Conservation (phyloP, 1,140 invertebrate species). For the Lepidurus apus region DNA sequence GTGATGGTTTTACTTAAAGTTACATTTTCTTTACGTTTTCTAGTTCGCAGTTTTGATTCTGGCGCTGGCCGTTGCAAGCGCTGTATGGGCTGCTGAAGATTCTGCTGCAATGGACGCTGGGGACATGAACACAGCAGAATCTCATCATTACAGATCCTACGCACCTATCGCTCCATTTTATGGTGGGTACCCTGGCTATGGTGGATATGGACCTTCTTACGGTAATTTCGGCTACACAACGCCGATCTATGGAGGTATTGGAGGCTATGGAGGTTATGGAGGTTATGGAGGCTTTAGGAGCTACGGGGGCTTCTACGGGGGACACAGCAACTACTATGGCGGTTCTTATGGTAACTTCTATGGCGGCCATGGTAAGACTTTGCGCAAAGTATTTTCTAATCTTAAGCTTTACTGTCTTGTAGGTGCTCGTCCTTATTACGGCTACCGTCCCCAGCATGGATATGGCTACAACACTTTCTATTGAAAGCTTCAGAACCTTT, state of each 20-base stretch:
- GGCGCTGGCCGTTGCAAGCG: neutral
- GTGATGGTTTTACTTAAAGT: neutral
- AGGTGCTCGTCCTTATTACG: neutral
- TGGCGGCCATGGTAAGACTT: neutral
- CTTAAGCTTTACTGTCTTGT: neutral
- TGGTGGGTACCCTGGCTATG: conserved; percentile 5
- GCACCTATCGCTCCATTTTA: neutral
- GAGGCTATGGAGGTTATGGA: neutral
- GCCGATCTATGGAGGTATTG: neutral
- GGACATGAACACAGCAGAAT: conserved; percentile 2
- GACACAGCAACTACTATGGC: neutral
- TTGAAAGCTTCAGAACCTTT: neutral
- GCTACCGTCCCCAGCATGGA: neutral
- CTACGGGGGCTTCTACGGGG: neutral
- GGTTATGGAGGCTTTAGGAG: neutral
- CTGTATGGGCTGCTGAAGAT: neutral
- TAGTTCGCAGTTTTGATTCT: conserved; percentile 3
- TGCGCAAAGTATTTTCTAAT: neutral
- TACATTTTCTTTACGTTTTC: neutral
- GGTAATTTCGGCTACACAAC: neutral
- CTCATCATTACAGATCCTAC: neutral
- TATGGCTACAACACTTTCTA: neutral
- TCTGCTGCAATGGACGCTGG: neutral
- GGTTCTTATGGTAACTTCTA: neutral
- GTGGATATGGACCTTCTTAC: neutral